Evolutionary conservation across 1,140 invertebrate species (phyloP).

Genomic region (Polyergus mexicanus): DNA sequence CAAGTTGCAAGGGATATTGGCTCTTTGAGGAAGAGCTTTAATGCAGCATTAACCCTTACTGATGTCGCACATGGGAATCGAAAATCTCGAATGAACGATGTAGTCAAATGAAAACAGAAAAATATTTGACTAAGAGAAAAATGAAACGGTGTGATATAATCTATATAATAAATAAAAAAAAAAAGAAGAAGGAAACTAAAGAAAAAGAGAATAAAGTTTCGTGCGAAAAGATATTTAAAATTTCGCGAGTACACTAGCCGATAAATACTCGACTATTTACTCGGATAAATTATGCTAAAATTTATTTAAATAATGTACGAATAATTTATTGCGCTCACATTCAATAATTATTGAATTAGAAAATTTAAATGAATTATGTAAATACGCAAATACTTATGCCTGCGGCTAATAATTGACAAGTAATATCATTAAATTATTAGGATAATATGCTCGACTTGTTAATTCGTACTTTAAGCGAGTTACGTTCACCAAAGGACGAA

Average conservation of each 20-base stretch:
- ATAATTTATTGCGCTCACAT: neutral
- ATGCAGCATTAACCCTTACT: slow-evolving; percentile 46
- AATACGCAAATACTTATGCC: neutral
- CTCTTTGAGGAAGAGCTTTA: slow-evolving; percentile 54
- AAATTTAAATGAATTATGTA: neutral
- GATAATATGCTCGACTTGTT: neutral
- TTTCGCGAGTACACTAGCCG: neutral
- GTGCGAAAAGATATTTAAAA: neutral
- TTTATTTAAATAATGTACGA: slow-evolving; percentile 6
- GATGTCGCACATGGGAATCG: neutral
- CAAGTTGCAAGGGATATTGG: slow-evolving; percentile 51
- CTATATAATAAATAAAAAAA: too few relatives aligned
- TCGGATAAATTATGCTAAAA: neutral
- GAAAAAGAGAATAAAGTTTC: neutral
- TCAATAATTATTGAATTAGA: neutral
- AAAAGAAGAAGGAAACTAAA: neutral
- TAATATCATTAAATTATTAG: slow-evolving; percentile 14
- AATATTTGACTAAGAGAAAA: neutral
- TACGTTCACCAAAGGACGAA: neutral
- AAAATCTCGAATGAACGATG: neutral
- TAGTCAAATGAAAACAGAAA: neutral
- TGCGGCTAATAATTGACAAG: neutral
- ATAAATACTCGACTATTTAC: neutral
- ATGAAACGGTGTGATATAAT: neutral
- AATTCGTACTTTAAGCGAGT: slow-evolving; percentile 14